Evolutionary conservation across 2,113 vertebrate species (phyloP).

Genomic region (Oophaga pumilio): DNA sequence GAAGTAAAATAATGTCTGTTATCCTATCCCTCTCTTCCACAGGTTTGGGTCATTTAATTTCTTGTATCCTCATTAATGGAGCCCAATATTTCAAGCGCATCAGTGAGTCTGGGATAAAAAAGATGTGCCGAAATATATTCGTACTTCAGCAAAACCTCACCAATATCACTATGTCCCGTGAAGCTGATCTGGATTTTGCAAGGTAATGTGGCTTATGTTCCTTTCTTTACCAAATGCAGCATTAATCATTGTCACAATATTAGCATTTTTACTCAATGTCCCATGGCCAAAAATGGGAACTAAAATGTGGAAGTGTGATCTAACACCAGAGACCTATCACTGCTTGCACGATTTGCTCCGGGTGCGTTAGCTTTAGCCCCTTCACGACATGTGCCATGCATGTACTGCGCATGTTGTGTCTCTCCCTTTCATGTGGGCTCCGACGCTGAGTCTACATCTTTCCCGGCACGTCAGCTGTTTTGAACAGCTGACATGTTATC

Average conservation of each 20-base stretch:
- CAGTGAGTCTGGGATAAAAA: slow-evolving; percentile 98
- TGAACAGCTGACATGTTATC: no score
- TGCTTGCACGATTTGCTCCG: neutral
- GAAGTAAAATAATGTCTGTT: neutral
- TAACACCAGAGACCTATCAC: neutral
- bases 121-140: slow-evolving; percentile 98
- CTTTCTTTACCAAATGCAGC: neutral
- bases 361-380: neutral
- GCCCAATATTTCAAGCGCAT: slow-evolving; percentile 98
- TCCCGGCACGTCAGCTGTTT: no score
- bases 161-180: slow-evolving; percentile 98
- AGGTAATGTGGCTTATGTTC: slow-evolving; percentile 72
- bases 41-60: slow-evolving; percentile 96
- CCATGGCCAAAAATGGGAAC: neutral
- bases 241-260: neutral
- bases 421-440: no score
- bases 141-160: slow-evolving; percentile 98
- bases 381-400: no score
- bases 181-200: slow-evolving; percentile 95
- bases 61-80: slow-evolving; percentile 96
- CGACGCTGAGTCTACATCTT: no score
- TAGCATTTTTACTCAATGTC: neutral
- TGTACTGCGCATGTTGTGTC: no score
- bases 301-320: neutral
- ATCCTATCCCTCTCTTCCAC: neutral